A percentile compares a stretch with the other conserved stretches of the same genome.
Evolutionary conservation across 2,888 invertebrate species (phyloP).

Genomic region (Leuctra nigra): DNA sequence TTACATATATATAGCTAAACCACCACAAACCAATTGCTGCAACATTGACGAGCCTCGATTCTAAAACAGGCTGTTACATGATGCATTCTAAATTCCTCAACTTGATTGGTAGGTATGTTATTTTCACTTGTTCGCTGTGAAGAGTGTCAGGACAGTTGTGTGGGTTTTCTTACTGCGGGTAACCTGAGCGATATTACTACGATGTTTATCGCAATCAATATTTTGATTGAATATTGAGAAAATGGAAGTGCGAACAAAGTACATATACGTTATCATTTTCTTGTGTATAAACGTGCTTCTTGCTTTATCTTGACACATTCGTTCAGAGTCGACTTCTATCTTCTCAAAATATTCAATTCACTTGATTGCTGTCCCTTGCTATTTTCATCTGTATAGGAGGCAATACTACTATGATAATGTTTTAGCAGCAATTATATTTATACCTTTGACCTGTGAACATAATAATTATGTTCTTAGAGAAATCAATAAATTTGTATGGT

Average conservation of each 20-base stretch:
- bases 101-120: conserved; percentile 4
- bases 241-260: too few relatives aligned
- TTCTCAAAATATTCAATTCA: neutral
- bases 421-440: neutral
- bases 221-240: too few relatives aligned
- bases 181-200: too few relatives aligned
- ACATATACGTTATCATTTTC: too few relatives aligned
- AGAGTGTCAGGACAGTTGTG: too few relatives aligned
- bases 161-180: too few relatives aligned
- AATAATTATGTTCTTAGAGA: neutral
- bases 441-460: neutral
- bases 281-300: neutral
- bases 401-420: neutral
- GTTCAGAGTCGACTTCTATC: neutral
- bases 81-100: neutral
- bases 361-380: neutral
- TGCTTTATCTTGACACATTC: neutral
- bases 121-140: too few relatives aligned
- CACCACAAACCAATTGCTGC: neutral
- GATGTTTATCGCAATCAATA: too few relatives aligned
- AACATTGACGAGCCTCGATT: neutral
- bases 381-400: conserved; percentile 4
- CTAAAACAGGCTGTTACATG: neutral
- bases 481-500: neutral
- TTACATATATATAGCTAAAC: neutral